A percentile compares a stretch with the other conserved stretches of the same genome.
phyloP scores from a whole-genome alignment of 2,113 vertebrate genomes.

The Enhydra lutris region DNA sequence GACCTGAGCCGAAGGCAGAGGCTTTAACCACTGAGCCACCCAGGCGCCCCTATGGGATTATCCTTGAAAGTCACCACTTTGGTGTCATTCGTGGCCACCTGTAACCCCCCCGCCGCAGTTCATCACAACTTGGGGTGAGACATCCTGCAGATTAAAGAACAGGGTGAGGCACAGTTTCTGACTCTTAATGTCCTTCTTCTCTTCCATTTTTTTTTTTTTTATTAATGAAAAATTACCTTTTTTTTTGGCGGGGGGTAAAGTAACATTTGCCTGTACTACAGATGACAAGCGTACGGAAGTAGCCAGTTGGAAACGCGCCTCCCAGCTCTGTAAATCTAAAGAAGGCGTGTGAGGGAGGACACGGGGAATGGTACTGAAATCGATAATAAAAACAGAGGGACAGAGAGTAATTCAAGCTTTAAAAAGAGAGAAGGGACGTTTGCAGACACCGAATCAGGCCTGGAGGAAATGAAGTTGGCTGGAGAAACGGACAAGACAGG shows the following conservation, averaged over 20 bases:
- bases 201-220: neutral
- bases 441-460: neutral
- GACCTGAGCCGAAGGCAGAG: no score
- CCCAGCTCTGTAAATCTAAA: neutral
- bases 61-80: neutral
- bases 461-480: neutral
- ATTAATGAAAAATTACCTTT: neutral
- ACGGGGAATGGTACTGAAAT: neutral
- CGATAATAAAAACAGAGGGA: neutral
- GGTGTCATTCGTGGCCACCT: neutral
- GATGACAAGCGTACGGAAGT: neutral
- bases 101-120: fast-evolving
- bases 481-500: neutral
- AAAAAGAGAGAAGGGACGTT: neutral
- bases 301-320: neutral
- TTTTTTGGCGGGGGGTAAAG: neutral
- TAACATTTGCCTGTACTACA: neutral
- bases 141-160: neutral
- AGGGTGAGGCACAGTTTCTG: neutral
- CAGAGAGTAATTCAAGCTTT: neutral
- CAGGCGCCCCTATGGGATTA: neutral
- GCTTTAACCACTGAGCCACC: no score
- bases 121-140: neutral
- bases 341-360: neutral
- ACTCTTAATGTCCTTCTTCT: neutral